Evolutionary conservation across 2,113 vertebrate species (phyloP).

Genomic region (Atrichornis clamosus): DNA sequence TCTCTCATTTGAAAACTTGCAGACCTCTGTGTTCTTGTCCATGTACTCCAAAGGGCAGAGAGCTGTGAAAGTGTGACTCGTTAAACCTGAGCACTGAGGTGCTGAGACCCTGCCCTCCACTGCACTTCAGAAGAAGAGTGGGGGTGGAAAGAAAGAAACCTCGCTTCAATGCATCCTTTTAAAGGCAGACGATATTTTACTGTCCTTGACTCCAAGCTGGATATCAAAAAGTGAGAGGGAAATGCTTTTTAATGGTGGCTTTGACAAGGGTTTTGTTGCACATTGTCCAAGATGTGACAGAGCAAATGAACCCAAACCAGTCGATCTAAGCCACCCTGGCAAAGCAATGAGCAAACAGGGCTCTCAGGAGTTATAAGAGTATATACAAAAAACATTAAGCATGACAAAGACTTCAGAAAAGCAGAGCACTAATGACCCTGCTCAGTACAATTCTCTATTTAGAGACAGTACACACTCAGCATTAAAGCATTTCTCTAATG

Average conservation of each 20-base stretch:
- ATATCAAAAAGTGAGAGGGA: not conserved
- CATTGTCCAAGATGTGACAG: not conserved
- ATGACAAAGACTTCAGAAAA: not conserved
- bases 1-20: not conserved
- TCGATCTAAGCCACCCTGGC: not conserved
- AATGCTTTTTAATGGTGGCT: not conserved
- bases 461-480: not conserved
- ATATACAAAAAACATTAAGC: not conserved
- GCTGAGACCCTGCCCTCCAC: not conserved
- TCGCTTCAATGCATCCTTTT: not conserved
- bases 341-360: not conserved
- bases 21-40: not conserved
- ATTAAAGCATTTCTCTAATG: not conserved
- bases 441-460: not conserved
- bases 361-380: not conserved
- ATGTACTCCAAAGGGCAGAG: not conserved
- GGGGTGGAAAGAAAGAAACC: not conserved
- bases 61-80: not conserved
- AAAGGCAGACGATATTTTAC: not conserved
- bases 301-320: not conserved
- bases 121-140: not conserved
- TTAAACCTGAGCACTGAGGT: not conserved
- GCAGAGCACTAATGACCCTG: not conserved
- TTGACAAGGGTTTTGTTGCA: not conserved
- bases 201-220: not conserved